These are phyloP conservation scores for Caranx ignobilis DNA, from an alignment of 2,113 vertebrate species.

Conservation along the genomic window DNA sequence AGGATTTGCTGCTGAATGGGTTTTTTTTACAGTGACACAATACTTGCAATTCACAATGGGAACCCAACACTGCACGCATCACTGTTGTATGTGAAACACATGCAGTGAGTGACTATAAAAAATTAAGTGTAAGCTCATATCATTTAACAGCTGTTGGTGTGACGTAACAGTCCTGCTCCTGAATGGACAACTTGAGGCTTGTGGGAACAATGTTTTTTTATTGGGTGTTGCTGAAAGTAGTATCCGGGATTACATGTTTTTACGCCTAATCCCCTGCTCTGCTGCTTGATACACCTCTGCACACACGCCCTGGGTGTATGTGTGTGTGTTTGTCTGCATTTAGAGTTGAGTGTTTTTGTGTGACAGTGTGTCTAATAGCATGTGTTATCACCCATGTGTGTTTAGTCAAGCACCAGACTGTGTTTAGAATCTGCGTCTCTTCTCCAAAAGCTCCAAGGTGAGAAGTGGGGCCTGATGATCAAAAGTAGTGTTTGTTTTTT, in stretches of 20 bases:
- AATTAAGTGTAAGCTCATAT: conserved; percentile 87
- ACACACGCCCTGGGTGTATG: conserved; percentile 51
- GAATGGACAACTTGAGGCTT: conserved; percentile 79
- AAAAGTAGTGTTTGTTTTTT: conserved; percentile 85
- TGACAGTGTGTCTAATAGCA: conserved; percentile 48
- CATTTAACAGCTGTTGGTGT: conserved; percentile 83
- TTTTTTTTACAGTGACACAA: conserved; percentile 84
- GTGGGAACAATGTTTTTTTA: conserved; percentile 78
- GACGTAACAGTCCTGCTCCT: conserved; percentile 70
- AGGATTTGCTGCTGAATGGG: conserved; percentile 85
- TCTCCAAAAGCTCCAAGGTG: conserved; percentile 78
- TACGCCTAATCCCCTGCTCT: conserved; percentile 74
- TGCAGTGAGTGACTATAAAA: conserved; percentile 80
- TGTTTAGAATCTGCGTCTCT: conserved; percentile 68
- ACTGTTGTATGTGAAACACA: conserved; percentile 80
- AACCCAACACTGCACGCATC: conserved; percentile 84
- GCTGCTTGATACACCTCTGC: conserved; percentile 66
- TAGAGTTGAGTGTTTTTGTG: conserved; percentile 48
- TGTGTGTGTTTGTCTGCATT: conserved; percentile 41
- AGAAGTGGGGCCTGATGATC: conserved; percentile 83
- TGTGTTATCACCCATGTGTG: conserved; percentile 66
- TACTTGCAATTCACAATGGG: conserved; percentile 84
- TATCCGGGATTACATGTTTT: conserved; percentile 75
- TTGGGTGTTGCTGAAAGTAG: conserved; percentile 74
- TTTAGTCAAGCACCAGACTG: conserved; percentile 63